Percentiles rank a stretch among this genome's conserved stretches.
Evolutionary conservation across 2,113 vertebrate species (phyloP).

Genomic region (Heterotilapia buettikoferi): DNA sequence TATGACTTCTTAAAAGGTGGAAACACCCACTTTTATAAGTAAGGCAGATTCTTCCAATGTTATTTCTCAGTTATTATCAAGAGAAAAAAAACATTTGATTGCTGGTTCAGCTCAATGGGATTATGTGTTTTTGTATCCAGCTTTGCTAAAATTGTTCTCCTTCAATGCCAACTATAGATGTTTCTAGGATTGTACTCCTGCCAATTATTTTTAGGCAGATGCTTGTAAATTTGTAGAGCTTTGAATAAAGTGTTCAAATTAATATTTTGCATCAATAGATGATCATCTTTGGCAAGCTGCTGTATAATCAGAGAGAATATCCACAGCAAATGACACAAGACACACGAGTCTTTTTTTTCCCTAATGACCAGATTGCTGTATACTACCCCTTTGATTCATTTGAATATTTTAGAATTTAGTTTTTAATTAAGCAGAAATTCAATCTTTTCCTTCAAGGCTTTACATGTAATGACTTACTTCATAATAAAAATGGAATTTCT

Average conservation of each 20-base stretch:
- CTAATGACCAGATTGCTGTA: background rate
- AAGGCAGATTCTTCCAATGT: background rate
- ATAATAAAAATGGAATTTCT: background rate
- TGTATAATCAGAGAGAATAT: background rate
- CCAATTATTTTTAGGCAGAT: background rate
- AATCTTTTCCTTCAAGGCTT: background rate
- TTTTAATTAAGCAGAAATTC: background rate
- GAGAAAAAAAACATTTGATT: background rate
- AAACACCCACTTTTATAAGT: background rate
- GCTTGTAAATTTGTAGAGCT: background rate
- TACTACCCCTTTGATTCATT: background rate
- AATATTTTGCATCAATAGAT: background rate
- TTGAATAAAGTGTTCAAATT: background rate
- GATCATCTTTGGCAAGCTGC: background rate
- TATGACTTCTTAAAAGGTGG: background rate
- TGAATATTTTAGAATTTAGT: background rate
- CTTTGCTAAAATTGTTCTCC: background rate
- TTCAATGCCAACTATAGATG: background rate
- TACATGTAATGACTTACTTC: background rate
- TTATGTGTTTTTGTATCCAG: background rate
- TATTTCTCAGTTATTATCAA: background rate
- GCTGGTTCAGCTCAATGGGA: background rate
- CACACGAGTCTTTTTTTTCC: fast-evolving
- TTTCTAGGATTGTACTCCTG: background rate
- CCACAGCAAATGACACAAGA: background rate